Evolutionary conservation across 2,888 invertebrate genomes (phyloP).

Genomic region (Arctia plantaginis): DNA sequence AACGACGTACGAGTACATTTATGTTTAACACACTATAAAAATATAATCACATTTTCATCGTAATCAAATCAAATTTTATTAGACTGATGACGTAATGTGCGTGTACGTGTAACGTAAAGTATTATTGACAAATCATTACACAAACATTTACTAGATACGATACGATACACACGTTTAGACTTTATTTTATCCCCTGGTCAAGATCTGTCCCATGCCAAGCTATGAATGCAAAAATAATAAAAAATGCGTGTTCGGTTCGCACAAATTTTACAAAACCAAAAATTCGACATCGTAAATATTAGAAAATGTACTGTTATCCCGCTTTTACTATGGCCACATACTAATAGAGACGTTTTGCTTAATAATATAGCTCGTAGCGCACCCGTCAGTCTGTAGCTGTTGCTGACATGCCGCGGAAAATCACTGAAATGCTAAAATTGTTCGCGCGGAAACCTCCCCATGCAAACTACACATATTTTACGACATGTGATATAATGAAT

Average conservation of each 20-base stretch:
- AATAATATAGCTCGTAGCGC: constrained; percentile 43
- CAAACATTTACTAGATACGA: too few species aligned
- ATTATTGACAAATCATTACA: too few species aligned
- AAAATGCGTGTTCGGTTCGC: not conserved
- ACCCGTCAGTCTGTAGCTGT: constrained; percentile 40
- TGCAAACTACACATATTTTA: constrained; percentile 30
- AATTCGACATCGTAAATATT: not conserved
- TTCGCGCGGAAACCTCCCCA: constrained; percentile 26
- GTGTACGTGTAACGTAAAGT: too few species aligned
- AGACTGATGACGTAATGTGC: too few species aligned
- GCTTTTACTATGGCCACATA: constrained; percentile 26
- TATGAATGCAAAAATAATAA: not conserved
- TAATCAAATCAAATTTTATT: too few species aligned
- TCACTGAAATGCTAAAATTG: constrained; percentile 47
- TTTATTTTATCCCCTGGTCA: too few species aligned
- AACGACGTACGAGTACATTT: too few species aligned
- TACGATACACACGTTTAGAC: too few species aligned
- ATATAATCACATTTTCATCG: too few species aligned
- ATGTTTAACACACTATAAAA: too few species aligned
- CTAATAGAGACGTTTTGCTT: constrained; percentile 46
- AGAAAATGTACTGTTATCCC: not conserved
- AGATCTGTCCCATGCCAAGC: too few species aligned
- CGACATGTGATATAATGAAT: constrained; percentile 15
- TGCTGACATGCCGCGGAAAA: constrained; percentile 42
- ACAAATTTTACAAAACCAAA: not conserved